Base-by-base conservation (phyloP, 2,113 vertebrate genomes). In the Labeo rohita region DNA sequence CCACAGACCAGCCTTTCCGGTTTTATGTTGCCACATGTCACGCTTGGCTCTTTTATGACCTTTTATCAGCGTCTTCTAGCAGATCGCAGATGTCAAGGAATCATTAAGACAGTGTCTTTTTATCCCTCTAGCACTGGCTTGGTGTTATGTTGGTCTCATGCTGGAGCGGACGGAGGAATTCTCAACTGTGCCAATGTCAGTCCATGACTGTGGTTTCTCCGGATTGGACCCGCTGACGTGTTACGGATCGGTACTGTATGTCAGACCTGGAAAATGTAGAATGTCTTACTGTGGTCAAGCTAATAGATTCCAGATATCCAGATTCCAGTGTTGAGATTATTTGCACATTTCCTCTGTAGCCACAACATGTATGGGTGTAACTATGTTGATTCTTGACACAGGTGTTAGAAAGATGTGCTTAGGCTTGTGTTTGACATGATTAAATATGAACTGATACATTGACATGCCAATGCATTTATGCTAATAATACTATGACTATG, bases 91-190 rank as follows among this genome's bases (percentile, higher is more conserved):
- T 68, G 39, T 13, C 56, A 47, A 63, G 39, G 8, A 80, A 80
- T 80, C 13, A 43, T 79, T 72, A 21, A 75, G 4, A 8, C 56
- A 59, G 21, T 75, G 34, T 83, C 4, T 72, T 61, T 36, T 43
- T 13, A 4, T 7, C 28, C 18, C 70, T 12, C 43, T 80, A 96
- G 95, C 96, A 82, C 91, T 97, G 21, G 89, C 94, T 90, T 97
- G 95, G 95, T 96, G 96, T 91, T 97, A 94, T 15, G 87, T 96
- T 8, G 95, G 95, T 59, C 92, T 97, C 92, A 92, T 97, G 90
- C 90, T 98, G 89, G 95, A 97, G 90, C 95, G 93, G 80, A 95
- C 94, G 68, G 90, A 94, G 0, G 93, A 91, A 2, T 96, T 98
- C 91, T 91, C 92, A 70, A 94, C 92, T 10, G 94, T 94, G 0